Evolutionary conservation across 2,888 invertebrate species (phyloP).

Genomic region (Chorisops tibialis): DNA sequence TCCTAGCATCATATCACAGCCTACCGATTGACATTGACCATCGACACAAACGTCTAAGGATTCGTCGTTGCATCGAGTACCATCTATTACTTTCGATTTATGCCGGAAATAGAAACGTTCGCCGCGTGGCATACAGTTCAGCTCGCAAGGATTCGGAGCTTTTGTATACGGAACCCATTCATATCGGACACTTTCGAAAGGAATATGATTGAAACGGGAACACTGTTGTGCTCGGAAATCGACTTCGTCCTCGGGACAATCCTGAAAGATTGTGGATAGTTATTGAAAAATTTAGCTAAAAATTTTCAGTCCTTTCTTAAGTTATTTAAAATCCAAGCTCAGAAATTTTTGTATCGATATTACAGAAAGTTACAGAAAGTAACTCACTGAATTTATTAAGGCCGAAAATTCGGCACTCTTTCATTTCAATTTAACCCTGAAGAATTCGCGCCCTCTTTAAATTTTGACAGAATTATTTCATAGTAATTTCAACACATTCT

Average conservation of each 20-base stretch:
- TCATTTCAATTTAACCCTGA: no score
- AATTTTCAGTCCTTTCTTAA: no score
- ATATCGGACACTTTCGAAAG: slow-evolving; percentile 79
- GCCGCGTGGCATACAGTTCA: slow-evolving; percentile 91
- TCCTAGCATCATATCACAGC: slow-evolving; percentile 92
- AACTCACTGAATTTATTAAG: no score
- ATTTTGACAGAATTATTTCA: no score
- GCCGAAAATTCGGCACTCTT: no score
- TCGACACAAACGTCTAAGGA: slow-evolving; percentile 90
- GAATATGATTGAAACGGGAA: slow-evolving; percentile 72
- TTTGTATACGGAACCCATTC: slow-evolving; percentile 87
- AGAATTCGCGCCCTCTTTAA: no score
- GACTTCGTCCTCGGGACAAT: slow-evolving; percentile 70
- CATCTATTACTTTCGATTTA: slow-evolving; percentile 74
- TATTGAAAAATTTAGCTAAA: no score
- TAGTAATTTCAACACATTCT: no score
- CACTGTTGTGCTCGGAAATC: slow-evolving; percentile 93
- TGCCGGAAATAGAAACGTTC: slow-evolving; percentile 90
- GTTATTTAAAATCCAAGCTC: no score
- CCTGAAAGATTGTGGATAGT: slow-evolving; percentile 55
- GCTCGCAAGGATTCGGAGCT: slow-evolving; percentile 85
- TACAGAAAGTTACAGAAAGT: no score
- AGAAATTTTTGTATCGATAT: no score
- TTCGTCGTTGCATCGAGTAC: slow-evolving; percentile 78
- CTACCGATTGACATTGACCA: slow-evolving; percentile 88